These are phyloP conservation scores for Hylaeus volcanicus DNA, from an alignment of 1,140 invertebrate species.

Conservation along the genomic window DNA sequence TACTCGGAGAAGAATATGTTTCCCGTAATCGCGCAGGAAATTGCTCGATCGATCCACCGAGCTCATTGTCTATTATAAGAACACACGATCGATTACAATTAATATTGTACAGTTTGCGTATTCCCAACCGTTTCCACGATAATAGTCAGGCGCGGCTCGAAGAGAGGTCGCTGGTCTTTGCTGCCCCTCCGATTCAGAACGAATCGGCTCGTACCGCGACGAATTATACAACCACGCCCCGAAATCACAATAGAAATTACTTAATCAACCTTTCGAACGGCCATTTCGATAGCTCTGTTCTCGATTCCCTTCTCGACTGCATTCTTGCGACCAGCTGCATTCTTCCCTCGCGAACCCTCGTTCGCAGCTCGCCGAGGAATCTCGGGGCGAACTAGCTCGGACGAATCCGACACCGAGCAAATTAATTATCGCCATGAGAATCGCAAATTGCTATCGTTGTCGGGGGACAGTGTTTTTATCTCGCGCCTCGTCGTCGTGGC, in stretches of 20 bases:
- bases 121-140: too few species aligned
- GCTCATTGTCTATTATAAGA: too few species aligned
- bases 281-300: not conserved
- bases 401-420: not conserved
- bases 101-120: not conserved
- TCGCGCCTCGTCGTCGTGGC: constrained; percentile 18
- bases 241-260: constrained; percentile 23
- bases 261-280: not conserved
- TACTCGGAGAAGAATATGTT: too few species aligned
- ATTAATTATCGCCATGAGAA: constrained; percentile 45
- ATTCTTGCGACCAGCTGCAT: constrained; percentile 21
- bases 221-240: too few species aligned
- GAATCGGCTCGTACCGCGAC: not conserved
- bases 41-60: not conserved
- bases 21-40: not conserved
- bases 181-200: not conserved
- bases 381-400: constrained; percentile 16
- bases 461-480: constrained; percentile 40
- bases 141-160: not conserved
- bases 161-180: not conserved
- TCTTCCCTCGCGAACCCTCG: not conserved
- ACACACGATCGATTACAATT: too few species aligned
- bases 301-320: constrained; percentile 9
- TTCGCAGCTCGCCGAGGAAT: constrained; percentile 8
- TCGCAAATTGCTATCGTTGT: constrained; percentile 41